These are phyloP conservation scores for Xerus rutilus DNA, from an alignment of 2,797 vertebrate species.

Conservation along the genomic window DNA sequence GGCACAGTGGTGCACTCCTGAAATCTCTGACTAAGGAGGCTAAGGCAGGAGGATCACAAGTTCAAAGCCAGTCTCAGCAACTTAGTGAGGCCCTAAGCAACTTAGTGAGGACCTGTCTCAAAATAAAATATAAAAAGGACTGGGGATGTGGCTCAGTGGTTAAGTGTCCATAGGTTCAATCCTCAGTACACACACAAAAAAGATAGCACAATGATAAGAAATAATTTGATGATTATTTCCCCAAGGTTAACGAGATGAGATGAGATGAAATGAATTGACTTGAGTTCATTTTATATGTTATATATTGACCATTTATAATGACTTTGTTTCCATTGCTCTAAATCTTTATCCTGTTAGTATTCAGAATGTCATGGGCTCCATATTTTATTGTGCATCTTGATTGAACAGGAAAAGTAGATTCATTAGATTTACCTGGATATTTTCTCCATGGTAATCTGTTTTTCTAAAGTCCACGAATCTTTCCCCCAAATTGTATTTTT, in stretches of 20 bases:
- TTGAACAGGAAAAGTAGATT: constrained; percentile 22
- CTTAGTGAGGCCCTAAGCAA: no score
- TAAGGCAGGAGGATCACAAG: no score
- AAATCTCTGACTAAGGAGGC: no score
- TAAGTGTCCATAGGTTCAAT: no score
- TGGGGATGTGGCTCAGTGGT: no score
- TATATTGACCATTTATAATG: neutral
- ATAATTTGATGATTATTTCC: constrained; percentile 7
- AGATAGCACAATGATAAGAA: constrained; percentile 6
- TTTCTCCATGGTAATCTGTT: constrained; percentile 48
- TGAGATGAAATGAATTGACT: constrained; percentile 49
- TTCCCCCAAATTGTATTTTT: constrained; percentile 44
- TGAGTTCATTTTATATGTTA: neutral
- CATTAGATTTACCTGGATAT: neutral
- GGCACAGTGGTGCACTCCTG: no score
- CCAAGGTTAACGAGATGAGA: neutral
- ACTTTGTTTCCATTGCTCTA: constrained; percentile 57
- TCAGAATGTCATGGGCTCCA: neutral
- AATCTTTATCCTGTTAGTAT: constrained; percentile 7
- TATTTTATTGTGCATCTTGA: constrained; percentile 47
- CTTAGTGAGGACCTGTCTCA: no score
- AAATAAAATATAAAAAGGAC: no score
- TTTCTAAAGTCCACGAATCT: constrained; percentile 48
- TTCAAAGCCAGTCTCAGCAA: no score
- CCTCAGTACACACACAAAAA: neutral